A percentile compares a stretch with the other conserved stretches of the same genome.
phyloP scores from a whole-genome alignment of 2,113 vertebrate genomes.

The Mohoua ochrocephala region DNA sequence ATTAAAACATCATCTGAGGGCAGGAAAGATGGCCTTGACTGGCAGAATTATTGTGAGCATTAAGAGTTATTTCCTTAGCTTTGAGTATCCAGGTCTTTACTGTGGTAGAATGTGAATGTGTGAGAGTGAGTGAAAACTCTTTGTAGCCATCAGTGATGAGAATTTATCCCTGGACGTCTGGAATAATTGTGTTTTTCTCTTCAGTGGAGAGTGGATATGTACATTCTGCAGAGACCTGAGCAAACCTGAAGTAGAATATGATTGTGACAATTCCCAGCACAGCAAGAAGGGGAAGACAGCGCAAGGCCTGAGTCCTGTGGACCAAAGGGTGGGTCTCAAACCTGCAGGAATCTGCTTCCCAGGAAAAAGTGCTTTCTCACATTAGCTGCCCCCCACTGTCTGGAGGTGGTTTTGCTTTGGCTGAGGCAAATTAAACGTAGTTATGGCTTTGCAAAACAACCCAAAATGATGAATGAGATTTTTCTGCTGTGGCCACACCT shows the following conservation, averaged over 20 bases:
- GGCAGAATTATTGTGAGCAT: neutral
- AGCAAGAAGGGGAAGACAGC: conserved; percentile 84
- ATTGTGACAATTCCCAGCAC: conserved; percentile 87
- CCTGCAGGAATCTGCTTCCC: neutral
- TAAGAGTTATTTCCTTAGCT: neutral
- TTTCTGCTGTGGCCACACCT: neutral
- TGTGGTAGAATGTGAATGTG: neutral
- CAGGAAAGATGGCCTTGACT: neutral
- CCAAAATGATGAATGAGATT: neutral
- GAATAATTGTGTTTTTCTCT: conserved; percentile 40
- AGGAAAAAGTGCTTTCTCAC: neutral
- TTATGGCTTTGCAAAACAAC: neutral
- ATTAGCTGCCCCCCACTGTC: neutral
- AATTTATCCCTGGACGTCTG: neutral
- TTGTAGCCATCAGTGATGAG: neutral
- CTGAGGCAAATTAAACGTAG: neutral
- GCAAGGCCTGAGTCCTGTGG: conserved; percentile 83
- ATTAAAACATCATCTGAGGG: neutral
- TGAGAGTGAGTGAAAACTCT: neutral
- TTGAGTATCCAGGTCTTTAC: neutral
- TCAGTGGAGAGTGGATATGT: conserved; percentile 96
- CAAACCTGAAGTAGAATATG: conserved; percentile 92
- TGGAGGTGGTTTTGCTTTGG: neutral
- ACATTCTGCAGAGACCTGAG: conserved; percentile 92
- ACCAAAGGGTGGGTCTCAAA: conserved; percentile 85